Conservation (phyloP, 2,888 invertebrate genomes). For the Megamerina dolium region DNA sequence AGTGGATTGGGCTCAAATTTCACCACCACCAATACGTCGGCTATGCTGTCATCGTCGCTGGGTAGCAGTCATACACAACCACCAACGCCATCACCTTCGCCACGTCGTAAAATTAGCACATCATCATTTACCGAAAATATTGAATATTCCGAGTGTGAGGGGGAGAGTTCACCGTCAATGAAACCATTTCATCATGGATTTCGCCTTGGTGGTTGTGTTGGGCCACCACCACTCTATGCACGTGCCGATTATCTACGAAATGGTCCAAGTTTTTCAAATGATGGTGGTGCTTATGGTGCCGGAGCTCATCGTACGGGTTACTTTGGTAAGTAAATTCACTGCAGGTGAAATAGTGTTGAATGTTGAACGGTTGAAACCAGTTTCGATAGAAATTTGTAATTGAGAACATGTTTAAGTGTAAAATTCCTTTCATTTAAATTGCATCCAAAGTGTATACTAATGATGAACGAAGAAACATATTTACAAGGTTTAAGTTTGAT, state of each 20-base stretch:
- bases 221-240: conserved; percentile 35
- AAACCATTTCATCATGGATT: conserved; percentile 34
- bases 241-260: conserved; percentile 40
- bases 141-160: conserved; percentile 26
- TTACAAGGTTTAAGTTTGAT: no score
- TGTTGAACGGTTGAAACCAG: no score
- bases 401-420: no score
- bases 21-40: conserved; percentile 44
- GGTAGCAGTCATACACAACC: conserved; percentile 50
- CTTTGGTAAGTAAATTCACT: conserved; percentile 45
- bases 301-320: conserved; percentile 41
- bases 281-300: conserved; percentile 33
- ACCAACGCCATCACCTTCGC: conserved; percentile 62
- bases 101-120: conserved; percentile 66
- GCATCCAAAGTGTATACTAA: no score
- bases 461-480: no score
- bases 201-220: conserved; percentile 35
- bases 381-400: no score
- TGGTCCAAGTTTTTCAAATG: conserved; percentile 42
- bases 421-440: no score
- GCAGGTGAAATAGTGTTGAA: no score
- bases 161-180: conserved; percentile 25
- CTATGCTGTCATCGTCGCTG: conserved; percentile 44
- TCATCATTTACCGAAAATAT: conserved; percentile 62
- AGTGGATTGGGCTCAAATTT: conserved; percentile 54